These are phyloP conservation scores for Thereuonema tuberculata DNA, from an alignment of 1,140 invertebrate species.

Conservation along the genomic window DNA sequence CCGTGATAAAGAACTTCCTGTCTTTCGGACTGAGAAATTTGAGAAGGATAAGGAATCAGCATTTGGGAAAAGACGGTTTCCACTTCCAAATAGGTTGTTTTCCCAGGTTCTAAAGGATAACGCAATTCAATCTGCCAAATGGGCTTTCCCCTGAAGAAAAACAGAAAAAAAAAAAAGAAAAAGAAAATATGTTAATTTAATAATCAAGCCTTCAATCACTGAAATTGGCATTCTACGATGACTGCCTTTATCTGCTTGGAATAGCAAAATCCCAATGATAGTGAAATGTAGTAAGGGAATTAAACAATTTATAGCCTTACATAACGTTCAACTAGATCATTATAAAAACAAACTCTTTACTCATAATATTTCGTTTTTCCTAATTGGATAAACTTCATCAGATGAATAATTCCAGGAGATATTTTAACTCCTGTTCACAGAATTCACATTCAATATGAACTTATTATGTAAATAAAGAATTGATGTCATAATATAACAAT, in stretches of 20 bases:
- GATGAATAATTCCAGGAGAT: no score
- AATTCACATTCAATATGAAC: no score
- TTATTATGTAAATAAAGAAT: no score
- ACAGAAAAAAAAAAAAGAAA: not conserved
- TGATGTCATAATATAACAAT: no score
- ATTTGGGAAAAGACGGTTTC: constrained; percentile 62
- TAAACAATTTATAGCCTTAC: no score
- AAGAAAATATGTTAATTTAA: not conserved
- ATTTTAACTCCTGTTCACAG: no score
- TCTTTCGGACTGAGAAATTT: constrained; percentile 82
- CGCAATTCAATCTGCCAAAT: constrained; percentile 24
- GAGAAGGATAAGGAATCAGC: constrained; percentile 63
- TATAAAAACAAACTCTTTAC: no score
- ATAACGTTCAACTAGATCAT: no score
- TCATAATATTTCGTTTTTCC: no score
- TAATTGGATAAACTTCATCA: no score
- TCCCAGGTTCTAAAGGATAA: constrained; percentile 26
- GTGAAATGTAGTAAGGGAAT: no score
- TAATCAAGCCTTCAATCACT: not conserved
- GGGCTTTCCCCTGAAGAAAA: not conserved
- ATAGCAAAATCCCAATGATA: not conserved
- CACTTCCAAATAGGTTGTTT: constrained; percentile 39
- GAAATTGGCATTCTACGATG: not conserved
- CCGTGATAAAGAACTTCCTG: constrained; percentile 78
- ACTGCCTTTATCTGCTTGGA: not conserved